Conservation (phyloP, 64 coral and sea anemone species). For the Porites lutea region DNA sequence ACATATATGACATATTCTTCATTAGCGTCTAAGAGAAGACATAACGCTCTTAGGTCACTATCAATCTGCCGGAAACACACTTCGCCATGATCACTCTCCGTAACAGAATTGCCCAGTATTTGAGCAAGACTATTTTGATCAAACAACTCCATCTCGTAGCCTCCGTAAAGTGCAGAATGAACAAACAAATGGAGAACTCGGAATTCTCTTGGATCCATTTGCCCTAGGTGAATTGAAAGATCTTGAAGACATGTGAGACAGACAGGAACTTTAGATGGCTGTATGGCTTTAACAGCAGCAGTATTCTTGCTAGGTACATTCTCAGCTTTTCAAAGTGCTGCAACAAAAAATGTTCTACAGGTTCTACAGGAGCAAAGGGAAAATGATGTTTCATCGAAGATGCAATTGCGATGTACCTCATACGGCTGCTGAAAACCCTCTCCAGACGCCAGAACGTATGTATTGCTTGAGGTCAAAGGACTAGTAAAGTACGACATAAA, state of each 20-base stretch:
- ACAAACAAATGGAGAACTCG: constrained; percentile 74
- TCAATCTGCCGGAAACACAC: constrained; percentile 62
- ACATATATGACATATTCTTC: constrained; percentile 65
- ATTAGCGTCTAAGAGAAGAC: constrained; percentile 55
- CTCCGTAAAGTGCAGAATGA: constrained; percentile 69
- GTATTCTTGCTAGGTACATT: background rate
- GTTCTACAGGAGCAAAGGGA: constrained; percentile 4
- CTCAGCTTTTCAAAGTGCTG: constrained; percentile 1
- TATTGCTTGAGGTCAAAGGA: constrained; percentile 15
- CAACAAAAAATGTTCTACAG: background rate
- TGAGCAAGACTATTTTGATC: constrained; percentile 15
- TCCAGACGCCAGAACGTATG: constrained; percentile 33
- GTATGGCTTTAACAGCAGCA: background rate
- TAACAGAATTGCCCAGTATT: constrained; percentile 17
- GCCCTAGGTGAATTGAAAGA: constrained; percentile 22
- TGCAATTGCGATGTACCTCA: background rate
- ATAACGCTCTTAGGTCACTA: constrained; percentile 62
- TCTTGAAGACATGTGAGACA: background rate
- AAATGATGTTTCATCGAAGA: background rate
- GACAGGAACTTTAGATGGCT: constrained; percentile 51
- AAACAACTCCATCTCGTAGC: constrained; percentile 59
- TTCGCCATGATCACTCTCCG: constrained; percentile 9
- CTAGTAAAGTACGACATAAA: constrained; percentile 35
- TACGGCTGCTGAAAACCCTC: background rate
- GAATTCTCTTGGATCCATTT: constrained; percentile 72